Conservation (phyloP, 2,797 vertebrate species). For the Steatocranus sp. region DNA sequence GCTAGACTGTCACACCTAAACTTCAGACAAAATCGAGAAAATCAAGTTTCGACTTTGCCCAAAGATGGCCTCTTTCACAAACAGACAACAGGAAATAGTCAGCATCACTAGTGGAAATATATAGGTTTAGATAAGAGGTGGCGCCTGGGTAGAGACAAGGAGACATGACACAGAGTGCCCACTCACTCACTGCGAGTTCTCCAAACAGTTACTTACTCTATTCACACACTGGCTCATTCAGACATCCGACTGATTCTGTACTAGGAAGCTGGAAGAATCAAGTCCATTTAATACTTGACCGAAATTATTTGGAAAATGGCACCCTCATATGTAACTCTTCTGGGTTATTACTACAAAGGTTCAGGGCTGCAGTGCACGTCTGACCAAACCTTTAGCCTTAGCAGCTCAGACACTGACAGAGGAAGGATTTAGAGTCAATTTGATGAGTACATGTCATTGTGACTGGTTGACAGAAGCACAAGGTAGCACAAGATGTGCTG, state of each 20-base stretch:
- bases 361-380: neutral
- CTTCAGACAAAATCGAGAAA: neutral
- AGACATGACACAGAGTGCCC: neutral
- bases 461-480: slow-evolving; percentile 8
- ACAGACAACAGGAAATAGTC: neutral
- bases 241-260: neutral
- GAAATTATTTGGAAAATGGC: neutral
- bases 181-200: neutral
- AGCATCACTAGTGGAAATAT: neutral
- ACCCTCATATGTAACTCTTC: neutral
- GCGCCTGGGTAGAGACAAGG: neutral
- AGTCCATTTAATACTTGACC: neutral
- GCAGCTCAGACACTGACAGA: neutral
- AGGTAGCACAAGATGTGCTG: slow-evolving; percentile 1
- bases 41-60: neutral
- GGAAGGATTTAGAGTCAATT: neutral
- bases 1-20: neutral
- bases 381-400: neutral
- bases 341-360: neutral
- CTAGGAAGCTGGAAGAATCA: neutral
- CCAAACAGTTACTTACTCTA: neutral
- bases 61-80: neutral
- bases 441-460: slow-evolving; percentile 22
- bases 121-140: neutral
- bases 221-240: neutral